Evolutionary conservation across 2,797 vertebrate genomes (phyloP), one percentile per base, ranked within the genome.

Genomic region (Erethizon dorsatum): DNA sequence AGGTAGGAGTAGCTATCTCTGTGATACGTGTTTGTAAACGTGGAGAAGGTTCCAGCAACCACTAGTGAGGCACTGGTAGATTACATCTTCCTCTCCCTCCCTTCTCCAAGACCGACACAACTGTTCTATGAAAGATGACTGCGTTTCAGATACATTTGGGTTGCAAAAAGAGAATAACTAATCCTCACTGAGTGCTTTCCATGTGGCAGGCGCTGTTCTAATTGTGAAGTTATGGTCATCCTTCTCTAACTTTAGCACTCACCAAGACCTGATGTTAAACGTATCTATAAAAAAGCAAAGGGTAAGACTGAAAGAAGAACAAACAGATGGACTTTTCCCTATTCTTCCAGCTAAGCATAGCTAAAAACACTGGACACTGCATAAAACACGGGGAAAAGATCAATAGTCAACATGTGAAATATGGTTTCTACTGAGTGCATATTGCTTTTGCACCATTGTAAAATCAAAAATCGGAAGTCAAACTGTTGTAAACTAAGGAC

Each of bases 191-290:
- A 88, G 33, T 77, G 3, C 24, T 84, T 77, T 75, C 50, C 17
- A 54, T 31, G 50, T 56, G 15, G 17, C n/a, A 83, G 79, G 37
- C 1, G 85, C 12, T 17, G 15, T 71, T 65, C 10, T 77, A 84
- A 88, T 33, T 56, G 87, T 83, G 83, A 90, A 12, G 14, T 52
- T 82, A 87, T 56, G 90, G 84, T 80, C 67, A 80, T 93, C 26
- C 67, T 82, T 83, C 20, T 45, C 50, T 79, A 82, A 83, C 12
- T 88, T 95, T 67, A 87, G 26, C 22, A 61, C 33, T 89, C 54
- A 95, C 9, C 17, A 78, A 94, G 63, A 83, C 4, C 45, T 67
- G 26, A 31, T 77, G n/a, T 45, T 95, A 73, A 90, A 95, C 69
- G 59, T 33, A 82, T 41, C 33, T 31, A 75, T 57, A 41, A 69